Percentiles rank a stretch among this genome's conserved stretches.
These are phyloP conservation scores for Acanthochromis polyacanthus DNA, from an alignment of 2,113 vertebrate genomes.

Conservation along the genomic window DNA sequence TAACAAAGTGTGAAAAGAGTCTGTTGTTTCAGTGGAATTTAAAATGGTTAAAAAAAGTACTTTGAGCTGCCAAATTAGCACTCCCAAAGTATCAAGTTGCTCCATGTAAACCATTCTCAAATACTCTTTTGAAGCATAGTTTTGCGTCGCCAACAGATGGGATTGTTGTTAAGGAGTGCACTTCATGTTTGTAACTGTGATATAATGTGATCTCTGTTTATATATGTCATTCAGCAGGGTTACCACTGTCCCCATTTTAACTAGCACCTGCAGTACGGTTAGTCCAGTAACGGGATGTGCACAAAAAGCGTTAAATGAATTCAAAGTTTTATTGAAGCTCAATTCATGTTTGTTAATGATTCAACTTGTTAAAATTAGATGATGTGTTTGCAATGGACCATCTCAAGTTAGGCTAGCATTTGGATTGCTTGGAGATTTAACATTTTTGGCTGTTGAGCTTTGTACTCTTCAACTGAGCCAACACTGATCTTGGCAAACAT, in stretches of 20 bases:
- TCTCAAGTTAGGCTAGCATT: conserved; percentile 14
- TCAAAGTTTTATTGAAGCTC: not conserved
- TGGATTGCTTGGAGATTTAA: conserved; percentile 50
- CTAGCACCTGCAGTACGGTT: not conserved
- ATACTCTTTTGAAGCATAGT: conserved; percentile 63
- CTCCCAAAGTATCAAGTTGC: conserved; percentile 62
- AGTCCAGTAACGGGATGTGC: not conserved
- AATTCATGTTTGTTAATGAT: conserved; percentile 2
- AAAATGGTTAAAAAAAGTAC: conserved; percentile 66
- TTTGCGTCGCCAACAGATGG: conserved; percentile 41
- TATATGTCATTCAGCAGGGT: conserved; percentile 29
- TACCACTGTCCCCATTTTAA: conserved; percentile 35
- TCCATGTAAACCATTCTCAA: conserved; percentile 52
- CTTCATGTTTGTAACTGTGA: conserved; percentile 30
- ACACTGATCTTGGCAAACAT: conserved; percentile 39
- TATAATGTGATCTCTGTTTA: conserved; percentile 53
- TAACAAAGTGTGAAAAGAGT: conserved; percentile 66
- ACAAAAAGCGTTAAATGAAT: not conserved
- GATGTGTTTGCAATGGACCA: not conserved
- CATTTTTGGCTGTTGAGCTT: conserved; percentile 43
- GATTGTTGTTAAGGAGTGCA: conserved; percentile 44
- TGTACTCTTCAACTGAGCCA: conserved; percentile 40
- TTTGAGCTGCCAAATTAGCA: conserved; percentile 64
- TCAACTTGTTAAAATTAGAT: conserved; percentile 5
- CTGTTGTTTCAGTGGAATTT: conserved; percentile 71